Base-by-base conservation (phyloP, 1,140 invertebrate genomes). In the Megathymus violae region DNA sequence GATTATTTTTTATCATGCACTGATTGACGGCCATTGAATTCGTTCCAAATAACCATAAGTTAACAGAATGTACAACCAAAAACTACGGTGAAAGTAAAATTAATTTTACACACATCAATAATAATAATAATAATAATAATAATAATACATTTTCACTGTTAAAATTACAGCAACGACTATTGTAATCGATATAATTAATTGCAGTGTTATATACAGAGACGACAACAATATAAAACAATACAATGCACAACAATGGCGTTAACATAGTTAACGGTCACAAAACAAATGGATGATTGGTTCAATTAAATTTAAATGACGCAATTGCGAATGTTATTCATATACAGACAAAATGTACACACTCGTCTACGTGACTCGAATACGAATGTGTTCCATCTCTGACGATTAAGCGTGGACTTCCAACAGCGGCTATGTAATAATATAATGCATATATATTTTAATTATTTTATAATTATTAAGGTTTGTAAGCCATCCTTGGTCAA, bases 261-360 rank as follows among this genome's bases (percentile, higher is more conserved):
- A 36, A 36, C 34, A 36, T 36, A 36, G 11, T 36, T 36, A 36
- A 36, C 34, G 34, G 34, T 11, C 34, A 36, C 11, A 36, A 36
- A 36, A 36, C 34, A 36, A 36, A n/a, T 36, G 34, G 11, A 36
- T 36, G 11, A 36, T 11, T 36, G 1, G 34, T 36, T 11, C 10
- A 36, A 36, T 36, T 36, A 36, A 11, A 36, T 36, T 10, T 36
- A 36, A 11, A 36, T 36, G 34, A 36, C 34, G 34, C n/a, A 36
- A 36, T 11, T 31, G 27, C 10, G n/a, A 36, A 36, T 36, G 34
- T 36, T 36, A 36, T 31, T 31, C 19, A 4, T 31, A 31, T 36
- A 3, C 34, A 36, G 10, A 36, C 10, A 2, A 11, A 36, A 36
- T 36, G 34, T 36, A 31, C 19, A 31, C 7, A 11, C 4, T 36